Base-by-base conservation (phyloP, 2,888 invertebrate species). In the Drosophila mercatorum region DNA sequence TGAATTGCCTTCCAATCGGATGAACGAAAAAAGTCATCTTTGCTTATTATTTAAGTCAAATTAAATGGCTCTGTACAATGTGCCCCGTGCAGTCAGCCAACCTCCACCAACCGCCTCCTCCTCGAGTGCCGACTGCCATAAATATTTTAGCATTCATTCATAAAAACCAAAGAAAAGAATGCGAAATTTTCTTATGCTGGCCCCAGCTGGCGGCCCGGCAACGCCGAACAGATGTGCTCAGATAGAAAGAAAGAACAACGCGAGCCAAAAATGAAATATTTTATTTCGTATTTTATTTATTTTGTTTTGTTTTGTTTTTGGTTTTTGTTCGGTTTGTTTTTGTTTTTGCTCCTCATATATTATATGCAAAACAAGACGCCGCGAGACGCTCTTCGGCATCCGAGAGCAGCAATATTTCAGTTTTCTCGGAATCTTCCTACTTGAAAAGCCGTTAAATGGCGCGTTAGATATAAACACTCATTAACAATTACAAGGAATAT, bases 31-130 rank as follows among this genome's bases (percentile, higher is more conserved):
- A 55, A 61, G 56, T 72, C 76, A 56, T 72, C 41, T 51, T 53
- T 86, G 78, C 87, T 72, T 84, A 82, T 84, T 88, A 81, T 88
- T 85, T 85, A 75, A 85, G 88, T 85, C 83, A 88, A 85, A 88
- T 84, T 72, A 83, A 83, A 84, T 82, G 68, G 62, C 43, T 67
- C 55, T 73, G 69, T 75, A 60, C 73, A 68, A 69, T 69, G 64
- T 67, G 47, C 55, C 46, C 34, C 14, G 26, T 12, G 12, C 8
- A 7, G n/a, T 2, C 44, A 22, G 22, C 6, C 44, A 22, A 44
- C 40, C 38, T 40, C 28, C n/a, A 0, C 40, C 36, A 1, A 8
- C 6, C 26, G 26, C 1, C 8, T 5, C 11, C 34, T 4, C 28
- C 28, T 10, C 49, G 28, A 26, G 34, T 11, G 28, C 17, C 28